These are phyloP conservation scores for Peromyscus attwateri DNA, from an alignment of 2,797 vertebrate genomes.

Conservation along the genomic window DNA sequence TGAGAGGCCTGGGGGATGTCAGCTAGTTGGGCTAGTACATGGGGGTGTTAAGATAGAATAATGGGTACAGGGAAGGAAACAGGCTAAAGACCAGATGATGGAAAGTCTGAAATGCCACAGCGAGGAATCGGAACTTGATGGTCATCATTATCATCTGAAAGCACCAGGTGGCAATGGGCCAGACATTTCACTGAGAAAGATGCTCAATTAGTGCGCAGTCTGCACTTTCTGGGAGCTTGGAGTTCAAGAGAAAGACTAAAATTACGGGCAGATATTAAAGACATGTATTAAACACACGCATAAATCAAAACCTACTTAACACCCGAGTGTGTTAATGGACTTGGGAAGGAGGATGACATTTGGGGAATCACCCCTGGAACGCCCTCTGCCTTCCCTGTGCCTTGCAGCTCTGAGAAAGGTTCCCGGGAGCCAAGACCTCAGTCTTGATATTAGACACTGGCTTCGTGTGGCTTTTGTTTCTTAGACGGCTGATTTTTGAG, in stretches of 20 bases:
- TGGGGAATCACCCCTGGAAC: slow-evolving; percentile 45
- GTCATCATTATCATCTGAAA: slow-evolving; percentile 46
- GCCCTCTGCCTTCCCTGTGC: neutral
- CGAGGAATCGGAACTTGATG: slow-evolving; percentile 41
- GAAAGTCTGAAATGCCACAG: neutral
- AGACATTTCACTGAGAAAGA: slow-evolving; percentile 27
- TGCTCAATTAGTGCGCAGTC: slow-evolving; percentile 36
- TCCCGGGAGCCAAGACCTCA: neutral
- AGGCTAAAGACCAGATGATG: neutral
- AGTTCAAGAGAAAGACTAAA: slow-evolving; percentile 62
- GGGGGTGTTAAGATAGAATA: neutral
- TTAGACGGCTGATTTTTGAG: slow-evolving; percentile 15
- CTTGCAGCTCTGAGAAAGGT: neutral
- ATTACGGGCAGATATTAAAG: slow-evolving; percentile 56
- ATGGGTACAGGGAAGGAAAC: neutral
- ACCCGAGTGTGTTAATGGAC: slow-evolving; percentile 49
- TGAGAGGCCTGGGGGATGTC: neutral
- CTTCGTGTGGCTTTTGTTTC: slow-evolving; percentile 37
- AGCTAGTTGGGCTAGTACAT: neutral
- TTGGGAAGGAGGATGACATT: neutral
- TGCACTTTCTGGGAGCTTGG: slow-evolving; percentile 61
- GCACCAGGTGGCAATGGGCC: slow-evolving; percentile 57
- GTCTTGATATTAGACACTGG: slow-evolving; percentile 37
- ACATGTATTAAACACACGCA: slow-evolving; percentile 55
- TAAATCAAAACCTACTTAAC: slow-evolving; percentile 74